These are phyloP conservation scores for Triplophysa yarkandensis DNA, from an alignment of 2,797 vertebrate species.

Conservation along the genomic window DNA sequence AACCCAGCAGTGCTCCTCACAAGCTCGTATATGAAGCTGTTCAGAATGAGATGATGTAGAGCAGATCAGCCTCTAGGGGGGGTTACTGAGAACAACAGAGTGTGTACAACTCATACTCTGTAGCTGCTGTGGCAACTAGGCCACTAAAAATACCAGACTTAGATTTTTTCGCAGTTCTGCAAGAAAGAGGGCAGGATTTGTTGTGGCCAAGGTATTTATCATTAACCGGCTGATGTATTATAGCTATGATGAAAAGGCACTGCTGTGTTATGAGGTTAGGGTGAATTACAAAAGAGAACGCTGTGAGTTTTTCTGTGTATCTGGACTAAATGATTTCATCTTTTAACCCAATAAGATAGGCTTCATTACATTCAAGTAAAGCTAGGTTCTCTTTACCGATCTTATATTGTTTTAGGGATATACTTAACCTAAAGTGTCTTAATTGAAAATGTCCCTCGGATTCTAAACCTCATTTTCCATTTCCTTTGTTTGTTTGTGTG, in stretches of 20 bases:
- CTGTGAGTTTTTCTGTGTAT: slow-evolving; percentile 44
- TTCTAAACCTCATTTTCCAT: too few relatives aligned
- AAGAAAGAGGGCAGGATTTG: slow-evolving; percentile 73
- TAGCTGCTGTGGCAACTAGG: slow-evolving; percentile 62
- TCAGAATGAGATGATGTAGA: slow-evolving; percentile 57
- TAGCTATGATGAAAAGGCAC: slow-evolving; percentile 77
- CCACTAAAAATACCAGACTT: slow-evolving; percentile 70
- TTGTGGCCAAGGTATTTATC: slow-evolving; percentile 80
- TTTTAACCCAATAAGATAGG: not conserved
- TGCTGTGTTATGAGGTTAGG: slow-evolving; percentile 63
- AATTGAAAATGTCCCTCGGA: too few relatives aligned
- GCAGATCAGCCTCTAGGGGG: slow-evolving; percentile 64
- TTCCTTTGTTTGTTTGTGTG: too few relatives aligned
- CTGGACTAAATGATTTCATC: not conserved
- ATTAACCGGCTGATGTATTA: slow-evolving; percentile 78
- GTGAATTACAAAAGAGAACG: slow-evolving; percentile 5
- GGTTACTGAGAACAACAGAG: slow-evolving; percentile 56
- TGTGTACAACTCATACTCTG: slow-evolving; percentile 51
- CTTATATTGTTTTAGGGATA: too few relatives aligned
- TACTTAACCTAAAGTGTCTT: too few relatives aligned
- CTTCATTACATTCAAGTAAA: not conserved
- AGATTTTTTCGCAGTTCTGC: slow-evolving; percentile 75
- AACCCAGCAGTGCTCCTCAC: slow-evolving; percentile 27
- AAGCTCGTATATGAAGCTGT: slow-evolving; percentile 52
- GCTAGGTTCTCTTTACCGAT: too few relatives aligned